Base-by-base conservation (phyloP, 2,888 invertebrate species). In the Polymixis flavicincta region DNA sequence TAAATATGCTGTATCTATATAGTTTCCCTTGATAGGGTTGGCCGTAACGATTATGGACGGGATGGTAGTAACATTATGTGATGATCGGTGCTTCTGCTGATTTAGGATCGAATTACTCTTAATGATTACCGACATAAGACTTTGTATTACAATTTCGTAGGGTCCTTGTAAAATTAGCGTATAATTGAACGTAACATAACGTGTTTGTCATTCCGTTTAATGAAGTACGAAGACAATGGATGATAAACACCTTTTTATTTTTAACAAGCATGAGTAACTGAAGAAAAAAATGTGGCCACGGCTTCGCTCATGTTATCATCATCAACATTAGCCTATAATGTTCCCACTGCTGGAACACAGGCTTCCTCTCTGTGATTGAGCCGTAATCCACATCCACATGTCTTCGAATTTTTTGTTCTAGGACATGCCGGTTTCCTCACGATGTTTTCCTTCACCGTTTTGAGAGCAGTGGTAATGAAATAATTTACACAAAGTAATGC, bases 1-100 rank as follows among this genome's bases (percentile, higher is more conserved):
- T 74, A 64, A 83, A 83, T 42, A 84, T 69, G 22, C 28, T 65
- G 60, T 55, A 69, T 66, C 17, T 37, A 3, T 65, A 57, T 32
- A 54, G 55, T 48, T 45, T 65, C 11, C 13, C 52, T 50, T 61
- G 60, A 82, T 65, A 68, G 48, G 52, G 64, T 72, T n/a, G 42
- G 50, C 2, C 48, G 60, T 83, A 65, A 83, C 55, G 55, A 55
- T 78, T n/a, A 78, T 64, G 22, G 63, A 59, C 14, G 63, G 57
- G 57, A 11, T 17, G 65, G 61, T 54, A 19, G 55, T 65, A 32
- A 76, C 37, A 79, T 61, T 69, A 60, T 17, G 64, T 69, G 65
- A n/a, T 54, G n/a, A 83, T 67, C 8, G 54, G 61, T 42, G 8
- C 65, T 80, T 48, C 4, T 48, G 19, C 61, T 50, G 75, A 74